Base-by-base conservation (phyloP, 2,888 invertebrate genomes). In the Parnassius glacialis region DNA sequence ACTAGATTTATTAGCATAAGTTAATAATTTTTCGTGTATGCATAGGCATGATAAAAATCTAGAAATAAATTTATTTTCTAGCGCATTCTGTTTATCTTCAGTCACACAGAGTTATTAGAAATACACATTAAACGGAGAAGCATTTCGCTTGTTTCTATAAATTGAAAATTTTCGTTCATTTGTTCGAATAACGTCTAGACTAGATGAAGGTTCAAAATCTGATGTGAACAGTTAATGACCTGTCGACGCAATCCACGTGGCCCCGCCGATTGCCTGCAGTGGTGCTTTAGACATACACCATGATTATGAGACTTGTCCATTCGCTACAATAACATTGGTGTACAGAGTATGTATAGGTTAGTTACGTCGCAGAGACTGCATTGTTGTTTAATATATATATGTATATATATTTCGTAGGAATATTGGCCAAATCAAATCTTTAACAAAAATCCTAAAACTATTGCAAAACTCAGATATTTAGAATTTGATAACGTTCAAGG, bases 241-340 rank as follows among this genome's bases (percentile, higher is more conserved):
- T 62, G 55, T 55, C 62, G 16, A 12, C 12, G 43, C 25, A 41
- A n/a, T 42, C 53, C 57, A 57, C 52, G 56, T 51, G 57, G 53
- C 41, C 53, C 52, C 45, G 10, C 43, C 12, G 59, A 59, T 45
- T 52, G 57, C 50, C 53, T 43, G 57, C 57, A 57, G 51, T 45
- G 52, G 16, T 62, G 50, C 54, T 53, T 53, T 43, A 44, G 58
- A 62, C 62, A 34, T 58, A 25, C 45, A 62, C 54, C 53, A 53
- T 54, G 53, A 51, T 62, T 58, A 48, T 60, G 64, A 52, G 56
- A 57, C 64, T 62, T 64, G 59, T 62, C 57, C 52, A 41, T 12
- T 57, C 57, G 59, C 58, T 63, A 53, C 58, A 58, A 62, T 60
- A 66, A 62, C 51, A 41, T 44, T 45, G 43, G 47, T 47, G 61